Percentiles rank a stretch among this genome's conserved stretches.
Evolutionary conservation across 1,140 invertebrate species (phyloP).

Genomic region (Danaus melanippus): DNA sequence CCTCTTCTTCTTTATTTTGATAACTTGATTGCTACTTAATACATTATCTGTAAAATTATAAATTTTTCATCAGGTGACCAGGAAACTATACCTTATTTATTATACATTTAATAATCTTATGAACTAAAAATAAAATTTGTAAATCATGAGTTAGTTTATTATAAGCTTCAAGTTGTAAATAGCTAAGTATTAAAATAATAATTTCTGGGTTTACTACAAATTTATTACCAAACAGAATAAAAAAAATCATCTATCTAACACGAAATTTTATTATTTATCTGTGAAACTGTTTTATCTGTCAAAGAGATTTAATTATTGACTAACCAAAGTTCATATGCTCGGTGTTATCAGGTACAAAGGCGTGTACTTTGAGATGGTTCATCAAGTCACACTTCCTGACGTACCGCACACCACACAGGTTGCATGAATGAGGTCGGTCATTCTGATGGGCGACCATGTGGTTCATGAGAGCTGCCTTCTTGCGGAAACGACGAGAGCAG

Average conservation of each 20-base stretch:
- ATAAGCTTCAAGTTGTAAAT: no score
- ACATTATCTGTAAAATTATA: conserved; percentile 42
- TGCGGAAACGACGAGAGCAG: conserved; percentile 84
- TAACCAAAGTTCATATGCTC: conserved; percentile 35
- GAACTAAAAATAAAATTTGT: no score
- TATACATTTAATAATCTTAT: no score
- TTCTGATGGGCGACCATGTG: conserved; percentile 89
- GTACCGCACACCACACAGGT: conserved; percentile 84
- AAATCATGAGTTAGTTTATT: no score
- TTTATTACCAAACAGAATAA: background rate
- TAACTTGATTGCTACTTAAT: conserved; percentile 34
- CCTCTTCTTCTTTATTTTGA: conserved; percentile 59
- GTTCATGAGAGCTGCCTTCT: conserved; percentile 86
- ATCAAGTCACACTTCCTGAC: conserved; percentile 83
- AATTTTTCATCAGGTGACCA: background rate
- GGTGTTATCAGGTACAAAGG: conserved; percentile 75
- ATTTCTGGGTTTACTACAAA: no score
- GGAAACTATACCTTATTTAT: no score
- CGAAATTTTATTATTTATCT: background rate
- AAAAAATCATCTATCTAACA: conserved; percentile 1
- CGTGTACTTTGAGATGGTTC: conserved; percentile 87
- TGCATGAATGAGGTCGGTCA: conserved; percentile 83
- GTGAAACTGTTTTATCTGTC: no score
- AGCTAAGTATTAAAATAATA: no score
- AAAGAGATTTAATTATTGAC: no score